Evolutionary conservation across 2,888 invertebrate genomes (phyloP), one percentile per base, ranked within the genome.

Genomic region (Athrips mouffetella): DNA sequence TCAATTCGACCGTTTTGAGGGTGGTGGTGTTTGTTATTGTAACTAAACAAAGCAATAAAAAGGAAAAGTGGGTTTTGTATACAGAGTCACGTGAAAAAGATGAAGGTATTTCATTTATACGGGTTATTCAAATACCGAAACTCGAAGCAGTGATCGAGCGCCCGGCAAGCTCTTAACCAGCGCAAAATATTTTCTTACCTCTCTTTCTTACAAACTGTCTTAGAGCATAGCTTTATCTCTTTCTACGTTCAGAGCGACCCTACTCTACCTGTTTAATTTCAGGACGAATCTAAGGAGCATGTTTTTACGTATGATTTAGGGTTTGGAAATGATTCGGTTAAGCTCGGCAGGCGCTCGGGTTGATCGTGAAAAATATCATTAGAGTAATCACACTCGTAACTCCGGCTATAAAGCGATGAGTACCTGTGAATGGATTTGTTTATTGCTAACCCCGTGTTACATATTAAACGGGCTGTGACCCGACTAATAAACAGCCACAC

Each of bases 111-210:
- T 18, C 29, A 48, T 41, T 47, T 48, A 35, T n/a, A 44, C 25
- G n/a, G 33, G 45, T 47, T 49, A 50, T 52, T 45, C 30, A 57
- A 59, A 60, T 55, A 53, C 54, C 55, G 61, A 59, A 60, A 63
- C 49, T 54, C 46, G 31, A 45, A 37, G 46, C 53, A 52, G 55
- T 60, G 58, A 62, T 55, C 58, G 65, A 64, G 58, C 52, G 59
- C 58, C 63, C 60, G 60, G 62, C 62, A 65, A 73, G 65, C 63
- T 60, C 61, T 61, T 51, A 61, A 57, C 60, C 59, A 60, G 55
- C 50, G 53, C 54, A 60, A 64, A 72, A 71, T 66, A 68, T 67
- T 62, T 64, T 54, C 49, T 27, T 3, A 49, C 49, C 2, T 64
- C 70, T 52, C 58, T 56, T 57, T 73, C 63, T 27, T 29, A 48